Conservation (phyloP, 2,113 vertebrate species). For the Crotalus tigris region DNA sequence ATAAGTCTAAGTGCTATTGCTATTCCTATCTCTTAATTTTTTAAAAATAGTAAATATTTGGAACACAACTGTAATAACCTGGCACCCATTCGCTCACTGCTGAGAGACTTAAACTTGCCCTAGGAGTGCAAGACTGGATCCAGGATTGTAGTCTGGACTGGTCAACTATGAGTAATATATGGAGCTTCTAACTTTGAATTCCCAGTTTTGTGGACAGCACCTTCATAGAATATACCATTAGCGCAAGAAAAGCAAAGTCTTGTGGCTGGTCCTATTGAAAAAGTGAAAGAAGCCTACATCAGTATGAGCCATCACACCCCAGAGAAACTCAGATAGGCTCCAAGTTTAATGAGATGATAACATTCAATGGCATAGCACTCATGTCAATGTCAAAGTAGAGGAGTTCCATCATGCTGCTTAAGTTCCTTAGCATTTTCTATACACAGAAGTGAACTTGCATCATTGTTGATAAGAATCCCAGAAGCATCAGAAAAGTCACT, state of each 20-base stretch:
- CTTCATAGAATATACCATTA: not conserved
- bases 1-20: not conserved
- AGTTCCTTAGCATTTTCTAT: not conserved
- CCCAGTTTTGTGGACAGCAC: not conserved
- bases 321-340: not conserved
- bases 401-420: not conserved
- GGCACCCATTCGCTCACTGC: not conserved
- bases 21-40: not conserved
- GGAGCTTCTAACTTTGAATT: not conserved
- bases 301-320: not conserved
- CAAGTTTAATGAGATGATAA: not conserved
- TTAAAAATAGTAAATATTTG: not conserved
- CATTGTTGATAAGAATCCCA: not conserved
- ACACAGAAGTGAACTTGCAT: not conserved
- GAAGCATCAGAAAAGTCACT: not conserved
- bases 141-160: not conserved
- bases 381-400: not conserved
- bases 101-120: not conserved
- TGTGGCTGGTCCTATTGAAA: not conserved
- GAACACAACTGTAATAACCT: not conserved
- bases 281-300: not conserved
- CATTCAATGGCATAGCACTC: not conserved
- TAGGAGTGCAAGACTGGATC: not conserved
- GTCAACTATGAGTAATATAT: not conserved
- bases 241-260: not conserved